phyloP scores from a whole-genome alignment of 2,888 invertebrate genomes.

The Mythimna albipuncta region DNA sequence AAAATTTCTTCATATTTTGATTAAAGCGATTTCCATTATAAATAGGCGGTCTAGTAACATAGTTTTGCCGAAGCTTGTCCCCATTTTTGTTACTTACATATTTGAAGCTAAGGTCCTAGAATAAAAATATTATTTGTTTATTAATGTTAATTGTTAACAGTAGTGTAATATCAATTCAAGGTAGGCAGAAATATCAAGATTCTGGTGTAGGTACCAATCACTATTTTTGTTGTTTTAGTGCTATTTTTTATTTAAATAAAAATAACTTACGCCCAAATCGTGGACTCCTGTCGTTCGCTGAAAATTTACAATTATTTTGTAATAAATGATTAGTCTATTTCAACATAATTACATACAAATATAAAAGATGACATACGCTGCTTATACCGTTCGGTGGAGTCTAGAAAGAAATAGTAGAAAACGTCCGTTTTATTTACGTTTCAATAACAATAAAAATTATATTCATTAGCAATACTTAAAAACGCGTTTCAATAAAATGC shows the following conservation, averaged over 20 bases:
- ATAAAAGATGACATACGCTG: conserved; percentile 25
- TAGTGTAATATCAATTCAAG: not conserved
- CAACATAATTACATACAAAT: not conserved
- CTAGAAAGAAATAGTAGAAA: conserved; percentile 23
- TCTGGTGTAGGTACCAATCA: not conserved
- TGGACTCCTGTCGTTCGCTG: conserved; percentile 34
- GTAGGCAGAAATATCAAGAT: not conserved
- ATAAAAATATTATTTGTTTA: conserved; percentile 31
- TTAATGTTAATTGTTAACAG: not conserved
- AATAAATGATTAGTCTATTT: not conserved
- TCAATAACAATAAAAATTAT: not conserved
- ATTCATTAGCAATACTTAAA: not conserved
- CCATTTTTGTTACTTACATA: conserved; percentile 69
- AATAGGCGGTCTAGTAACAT: not conserved
- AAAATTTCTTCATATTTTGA: not conserved
- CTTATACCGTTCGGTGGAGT: conserved; percentile 8
- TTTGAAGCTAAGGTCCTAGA: conserved; percentile 73
- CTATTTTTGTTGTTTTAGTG: not conserved
- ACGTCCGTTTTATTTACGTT: too few relatives aligned
- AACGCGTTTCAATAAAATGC: not conserved
- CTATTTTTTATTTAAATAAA: not conserved
- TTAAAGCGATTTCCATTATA: not conserved
- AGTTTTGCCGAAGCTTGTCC: not conserved
- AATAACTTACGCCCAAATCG: conserved; percentile 51
- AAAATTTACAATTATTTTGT: conserved; percentile 5